These are phyloP conservation scores for Limenitis camilla DNA, from an alignment of 2,888 invertebrate genomes.

Conservation along the genomic window DNA sequence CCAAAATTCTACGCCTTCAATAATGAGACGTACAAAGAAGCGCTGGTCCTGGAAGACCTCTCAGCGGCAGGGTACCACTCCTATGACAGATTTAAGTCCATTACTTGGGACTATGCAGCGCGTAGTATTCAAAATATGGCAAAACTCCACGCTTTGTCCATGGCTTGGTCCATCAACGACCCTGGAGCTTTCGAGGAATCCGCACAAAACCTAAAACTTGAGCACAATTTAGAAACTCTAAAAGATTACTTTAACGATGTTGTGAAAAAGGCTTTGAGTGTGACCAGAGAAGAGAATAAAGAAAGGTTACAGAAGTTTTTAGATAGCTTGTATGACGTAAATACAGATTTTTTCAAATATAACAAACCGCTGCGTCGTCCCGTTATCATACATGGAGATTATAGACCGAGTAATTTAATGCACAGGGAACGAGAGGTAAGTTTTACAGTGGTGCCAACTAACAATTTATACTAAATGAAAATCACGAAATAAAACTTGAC, in stretches of 20 bases:
- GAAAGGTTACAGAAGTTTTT: slow-evolving; percentile 30
- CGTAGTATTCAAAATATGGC: slow-evolving; percentile 33
- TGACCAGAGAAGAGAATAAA: slow-evolving; percentile 31
- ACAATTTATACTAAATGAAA: too few relatives aligned
- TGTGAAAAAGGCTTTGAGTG: slow-evolving; percentile 19
- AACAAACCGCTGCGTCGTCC: slow-evolving; percentile 24
- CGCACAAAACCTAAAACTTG: neutral
- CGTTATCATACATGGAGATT: slow-evolving; percentile 29
- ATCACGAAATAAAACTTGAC: too few relatives aligned
- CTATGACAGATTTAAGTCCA: slow-evolving; percentile 28
- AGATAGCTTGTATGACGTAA: neutral
- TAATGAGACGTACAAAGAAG: slow-evolving; percentile 24
- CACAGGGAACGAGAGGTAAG: slow-evolving; percentile 21
- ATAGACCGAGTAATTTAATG: slow-evolving; percentile 30
- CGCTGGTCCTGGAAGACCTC: slow-evolving; percentile 34
- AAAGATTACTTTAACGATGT: slow-evolving; percentile 16
- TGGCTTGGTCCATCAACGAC: slow-evolving; percentile 35
- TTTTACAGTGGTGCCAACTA: too few relatives aligned
- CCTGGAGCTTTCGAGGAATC: slow-evolving; percentile 31
- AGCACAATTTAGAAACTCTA: slow-evolving; percentile 10
- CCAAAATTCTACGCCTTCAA: slow-evolving; percentile 28
- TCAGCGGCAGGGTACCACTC: slow-evolving; percentile 27
- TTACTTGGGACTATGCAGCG: slow-evolving; percentile 36
- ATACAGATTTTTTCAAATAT: slow-evolving; percentile 20
- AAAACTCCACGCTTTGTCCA: slow-evolving; percentile 42